phyloP scores from a whole-genome alignment of 2,113 vertebrate genomes.

The Brachypodius melanocephalos region DNA sequence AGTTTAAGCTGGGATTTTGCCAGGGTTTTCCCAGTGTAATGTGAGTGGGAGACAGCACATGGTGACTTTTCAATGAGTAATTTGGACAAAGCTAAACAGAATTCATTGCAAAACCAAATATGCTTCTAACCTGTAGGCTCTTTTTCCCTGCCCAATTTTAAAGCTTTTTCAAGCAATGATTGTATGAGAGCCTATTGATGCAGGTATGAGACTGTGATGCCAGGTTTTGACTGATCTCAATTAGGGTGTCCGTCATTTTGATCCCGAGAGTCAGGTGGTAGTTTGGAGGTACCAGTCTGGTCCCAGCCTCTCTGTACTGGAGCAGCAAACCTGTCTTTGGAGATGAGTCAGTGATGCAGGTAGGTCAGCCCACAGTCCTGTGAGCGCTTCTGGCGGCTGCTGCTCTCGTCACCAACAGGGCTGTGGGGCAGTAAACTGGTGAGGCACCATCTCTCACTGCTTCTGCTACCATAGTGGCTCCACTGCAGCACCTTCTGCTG shows the following conservation, averaged over 20 bases:
- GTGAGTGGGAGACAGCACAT: constrained; percentile 18
- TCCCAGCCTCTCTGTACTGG: constrained; percentile 32
- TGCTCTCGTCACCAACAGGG: background rate
- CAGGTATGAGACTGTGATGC: background rate
- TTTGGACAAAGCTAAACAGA: background rate
- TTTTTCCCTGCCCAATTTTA: background rate
- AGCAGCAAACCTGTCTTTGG: constrained; percentile 46
- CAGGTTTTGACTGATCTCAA: constrained; percentile 38
- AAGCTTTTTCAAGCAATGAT: background rate
- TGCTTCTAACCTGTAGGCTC: background rate
- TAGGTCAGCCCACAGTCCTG: constrained; percentile 33
- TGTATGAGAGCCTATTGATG: background rate
- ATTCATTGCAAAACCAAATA: background rate
- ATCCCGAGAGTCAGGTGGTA: constrained; percentile 47
- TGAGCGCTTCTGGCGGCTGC: constrained; percentile 1
- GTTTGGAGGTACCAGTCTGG: constrained; percentile 46
- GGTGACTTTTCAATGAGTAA: background rate
- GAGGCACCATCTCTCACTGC: constrained; percentile 48
- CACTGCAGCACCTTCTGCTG: background rate
- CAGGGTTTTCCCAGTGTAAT: constrained; percentile 12
- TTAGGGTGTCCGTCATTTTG: background rate
- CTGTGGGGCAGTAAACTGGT: constrained; percentile 34
- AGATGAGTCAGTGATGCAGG: constrained; percentile 56
- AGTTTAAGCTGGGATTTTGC: constrained; percentile 28
- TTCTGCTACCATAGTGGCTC: constrained; percentile 12